A percentile compares a stretch with the other conserved stretches of the same genome.
phyloP scores from a whole-genome alignment of 2,797 vertebrate genomes.

The Pampus argenteus region DNA sequence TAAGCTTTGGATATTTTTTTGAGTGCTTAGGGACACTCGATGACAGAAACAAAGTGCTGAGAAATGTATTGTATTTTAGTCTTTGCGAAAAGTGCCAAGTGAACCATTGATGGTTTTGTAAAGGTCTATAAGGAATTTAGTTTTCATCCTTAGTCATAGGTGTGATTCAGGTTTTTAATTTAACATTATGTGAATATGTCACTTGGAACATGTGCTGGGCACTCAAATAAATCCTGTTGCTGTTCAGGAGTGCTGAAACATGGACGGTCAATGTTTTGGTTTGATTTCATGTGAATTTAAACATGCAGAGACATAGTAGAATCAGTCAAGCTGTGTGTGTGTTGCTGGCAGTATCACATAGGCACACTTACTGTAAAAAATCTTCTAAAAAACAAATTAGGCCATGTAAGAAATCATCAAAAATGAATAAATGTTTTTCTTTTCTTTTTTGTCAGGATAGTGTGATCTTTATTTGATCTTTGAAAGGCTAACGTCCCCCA shows the following conservation, averaged over 20 bases:
- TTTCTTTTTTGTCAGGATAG: not conserved
- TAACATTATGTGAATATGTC: not conserved
- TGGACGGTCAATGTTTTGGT: not conserved
- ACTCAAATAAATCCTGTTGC: not conserved
- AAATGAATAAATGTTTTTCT: not conserved
- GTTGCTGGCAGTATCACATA: not conserved
- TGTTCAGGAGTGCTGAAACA: slow-evolving; percentile 1
- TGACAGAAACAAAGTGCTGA: not conserved
- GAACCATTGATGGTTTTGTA: not conserved
- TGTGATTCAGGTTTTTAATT: not conserved
- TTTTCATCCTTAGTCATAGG: not conserved
- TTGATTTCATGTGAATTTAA: not conserved
- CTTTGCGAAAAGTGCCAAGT: not conserved
- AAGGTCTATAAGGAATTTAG: not conserved
- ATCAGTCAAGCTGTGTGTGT: not conserved
- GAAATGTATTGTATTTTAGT: not conserved
- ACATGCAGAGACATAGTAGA: not conserved
- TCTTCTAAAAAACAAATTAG: not conserved
- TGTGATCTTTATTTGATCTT: too few relatives aligned
- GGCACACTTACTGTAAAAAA: not conserved
- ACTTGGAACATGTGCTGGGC: not conserved
- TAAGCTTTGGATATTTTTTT: slow-evolving; percentile 32
- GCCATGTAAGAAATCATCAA: not conserved
- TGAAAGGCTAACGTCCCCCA: not conserved
- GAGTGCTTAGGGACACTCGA: not conserved